A percentile compares a stretch with the other conserved stretches of the same genome.
Evolutionary conservation across 2,797 vertebrate species (phyloP).

Genomic region (Saguinus oedipus): DNA sequence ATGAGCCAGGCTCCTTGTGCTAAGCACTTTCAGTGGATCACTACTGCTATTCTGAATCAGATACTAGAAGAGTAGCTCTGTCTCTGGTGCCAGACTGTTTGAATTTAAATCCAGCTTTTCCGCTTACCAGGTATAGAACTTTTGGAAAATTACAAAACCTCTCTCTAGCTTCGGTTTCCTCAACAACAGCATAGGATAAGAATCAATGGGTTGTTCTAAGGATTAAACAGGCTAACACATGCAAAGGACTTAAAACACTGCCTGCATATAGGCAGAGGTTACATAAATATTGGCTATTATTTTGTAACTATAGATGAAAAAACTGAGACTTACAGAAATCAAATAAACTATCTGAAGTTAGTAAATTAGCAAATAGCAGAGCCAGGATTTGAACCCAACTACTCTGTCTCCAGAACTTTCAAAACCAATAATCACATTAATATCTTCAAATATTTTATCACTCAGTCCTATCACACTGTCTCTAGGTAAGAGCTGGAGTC

Average conservation of each 20-base stretch:
- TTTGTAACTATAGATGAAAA: conserved; percentile 7
- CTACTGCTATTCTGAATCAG: neutral
- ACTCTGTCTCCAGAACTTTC: neutral
- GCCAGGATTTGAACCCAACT: neutral
- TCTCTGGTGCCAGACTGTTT: neutral
- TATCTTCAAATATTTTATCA: neutral
- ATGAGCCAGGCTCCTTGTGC: neutral
- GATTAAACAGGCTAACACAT: conserved; percentile 15
- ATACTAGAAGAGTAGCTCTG: neutral
- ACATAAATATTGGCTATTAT: conserved; percentile 12
- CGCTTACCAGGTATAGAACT: neutral
- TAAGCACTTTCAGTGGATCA: neutral
- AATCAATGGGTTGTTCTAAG: conserved; percentile 15
- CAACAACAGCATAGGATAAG: neutral
- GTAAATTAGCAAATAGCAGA: neutral
- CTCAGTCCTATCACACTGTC: neutral
- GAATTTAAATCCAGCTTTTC: neutral
- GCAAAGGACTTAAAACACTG: neutral
- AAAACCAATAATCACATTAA: neutral
- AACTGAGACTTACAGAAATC: conserved; percentile 3
- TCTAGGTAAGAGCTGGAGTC: neutral
- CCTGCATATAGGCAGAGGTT: neutral
- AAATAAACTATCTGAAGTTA: neutral
- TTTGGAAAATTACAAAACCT: neutral
- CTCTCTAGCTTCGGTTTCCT: conserved; percentile 27